Base-by-base conservation (phyloP, 2,113 vertebrate species). In the Microcebus griseorufus region DNA sequence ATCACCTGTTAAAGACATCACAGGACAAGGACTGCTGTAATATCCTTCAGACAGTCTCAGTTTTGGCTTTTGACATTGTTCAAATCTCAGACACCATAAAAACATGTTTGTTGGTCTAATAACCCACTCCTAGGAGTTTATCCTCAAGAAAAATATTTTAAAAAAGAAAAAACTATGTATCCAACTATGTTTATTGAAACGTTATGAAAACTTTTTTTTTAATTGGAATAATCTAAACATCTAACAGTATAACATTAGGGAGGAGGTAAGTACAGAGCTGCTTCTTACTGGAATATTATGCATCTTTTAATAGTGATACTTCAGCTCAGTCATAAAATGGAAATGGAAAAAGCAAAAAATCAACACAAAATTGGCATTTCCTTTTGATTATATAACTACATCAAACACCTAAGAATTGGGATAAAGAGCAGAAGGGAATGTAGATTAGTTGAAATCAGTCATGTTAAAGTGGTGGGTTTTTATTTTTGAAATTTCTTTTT, bases 51-150 rank as follows among this genome's bases (percentile, higher is more conserved):
- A 67, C 29, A 58, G 62, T 80, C 17, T 93, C 39, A 42, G 8
- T 73, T 85, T 95, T 85, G 23, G 51, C 82, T 85, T 96, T 84
- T 96, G 67, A 92, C 70, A 51, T 86, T 86, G 25, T 90, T 96
- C 53, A 90, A 39, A 69, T 86, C 27, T 70, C 9, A 86, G 51
- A 25, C 12, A 2, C 88, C 69, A 67, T 83, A 88, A 84, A 93
- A 88, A 78, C 45, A 55, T 92, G 23, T 86, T 91, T 92, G 9
- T 73, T 78, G 42, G 32, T 60, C 17, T 90, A 51, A 60, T 92
- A 89, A 80, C 51, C 32, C 25, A 86, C 12, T 93, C 67, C 22
- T 82, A 86, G 39, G 69, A 84, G 85, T 69, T 92, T 90, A 65
- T 88, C 17, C 39, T 83, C 22, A 89, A 80, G 67, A 91, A 82